These are phyloP conservation scores for Papilio polytes DNA, from an alignment of 1,140 invertebrate genomes.

Conservation along the genomic window DNA sequence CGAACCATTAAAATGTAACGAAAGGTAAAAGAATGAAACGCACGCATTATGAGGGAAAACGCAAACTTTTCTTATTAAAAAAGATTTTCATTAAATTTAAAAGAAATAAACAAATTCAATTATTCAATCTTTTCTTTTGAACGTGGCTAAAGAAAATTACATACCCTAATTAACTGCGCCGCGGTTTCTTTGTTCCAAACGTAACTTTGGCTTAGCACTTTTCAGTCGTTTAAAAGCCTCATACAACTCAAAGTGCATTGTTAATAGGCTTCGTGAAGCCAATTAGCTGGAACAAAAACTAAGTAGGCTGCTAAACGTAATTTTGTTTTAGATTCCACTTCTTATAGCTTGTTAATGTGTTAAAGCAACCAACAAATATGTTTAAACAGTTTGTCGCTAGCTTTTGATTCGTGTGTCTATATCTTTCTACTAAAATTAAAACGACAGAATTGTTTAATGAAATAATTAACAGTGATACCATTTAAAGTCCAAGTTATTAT, in stretches of 20 bases:
- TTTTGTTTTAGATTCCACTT: background rate
- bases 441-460: background rate
- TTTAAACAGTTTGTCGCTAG: no score
- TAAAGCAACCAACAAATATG: background rate
- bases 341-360: background rate
- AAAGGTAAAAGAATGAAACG: no score
- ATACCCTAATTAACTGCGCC: constrained; percentile 6
- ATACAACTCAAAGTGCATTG: constrained; percentile 23
- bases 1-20: no score
- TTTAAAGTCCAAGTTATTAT: background rate
- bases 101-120: background rate
- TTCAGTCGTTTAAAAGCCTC: constrained; percentile 7
- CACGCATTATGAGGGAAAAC: no score
- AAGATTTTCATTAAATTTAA: background rate
- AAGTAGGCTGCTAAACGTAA: background rate
- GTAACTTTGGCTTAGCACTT: constrained; percentile 17
- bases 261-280: constrained; percentile 5
- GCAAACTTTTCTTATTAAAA: background rate
- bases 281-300: constrained; percentile 25
- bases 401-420: no score
- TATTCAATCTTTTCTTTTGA: background rate
- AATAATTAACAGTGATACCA: background rate
- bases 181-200: constrained; percentile 20
- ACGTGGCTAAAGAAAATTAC: constrained; percentile 16
- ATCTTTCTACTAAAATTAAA: no score